A percentile compares a stretch with the other conserved stretches of the same genome.
These are phyloP conservation scores for Sarcophaga rosellei DNA, from an alignment of 2,888 invertebrate species.

Conservation along the genomic window DNA sequence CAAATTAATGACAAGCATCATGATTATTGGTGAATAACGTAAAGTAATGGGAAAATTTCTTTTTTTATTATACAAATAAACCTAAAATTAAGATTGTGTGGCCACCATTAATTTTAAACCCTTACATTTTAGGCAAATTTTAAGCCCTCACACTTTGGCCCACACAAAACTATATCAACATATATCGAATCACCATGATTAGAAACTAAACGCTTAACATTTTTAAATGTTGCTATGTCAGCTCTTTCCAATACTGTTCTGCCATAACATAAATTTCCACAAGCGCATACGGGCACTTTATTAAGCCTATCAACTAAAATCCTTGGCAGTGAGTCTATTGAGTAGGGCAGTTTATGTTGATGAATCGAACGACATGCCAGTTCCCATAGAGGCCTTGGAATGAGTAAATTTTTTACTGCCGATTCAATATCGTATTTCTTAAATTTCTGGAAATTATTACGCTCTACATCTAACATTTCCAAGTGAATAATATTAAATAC, in stretches of 20 bases:
- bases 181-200: slow-evolving; percentile 79
- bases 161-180: slow-evolving; percentile 78
- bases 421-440: slow-evolving; percentile 65
- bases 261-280: slow-evolving; percentile 77
- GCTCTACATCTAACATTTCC: slow-evolving; percentile 78
- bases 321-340: slow-evolving; percentile 74
- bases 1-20: too few relatives aligned
- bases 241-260: slow-evolving; percentile 75
- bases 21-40: too few relatives aligned
- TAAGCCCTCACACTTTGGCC: slow-evolving; percentile 71
- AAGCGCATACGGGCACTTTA: slow-evolving; percentile 78
- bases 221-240: slow-evolving; percentile 75
- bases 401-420: slow-evolving; percentile 46
- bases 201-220: slow-evolving; percentile 78
- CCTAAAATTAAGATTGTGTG: slow-evolving; percentile 35
- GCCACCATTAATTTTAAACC: slow-evolving; percentile 62
- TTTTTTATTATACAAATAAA: background rate
- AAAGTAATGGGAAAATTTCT: too few relatives aligned
- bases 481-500: slow-evolving; percentile 76
- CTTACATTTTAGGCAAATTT: slow-evolving; percentile 68
- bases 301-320: slow-evolving; percentile 76
- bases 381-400: slow-evolving; percentile 75
- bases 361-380: slow-evolving; percentile 74
- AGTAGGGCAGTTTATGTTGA: slow-evolving; percentile 73
- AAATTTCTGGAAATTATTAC: slow-evolving; percentile 75